phyloP scores from a whole-genome alignment of 1,140 invertebrate species.

The Musca vetustissima region DNA sequence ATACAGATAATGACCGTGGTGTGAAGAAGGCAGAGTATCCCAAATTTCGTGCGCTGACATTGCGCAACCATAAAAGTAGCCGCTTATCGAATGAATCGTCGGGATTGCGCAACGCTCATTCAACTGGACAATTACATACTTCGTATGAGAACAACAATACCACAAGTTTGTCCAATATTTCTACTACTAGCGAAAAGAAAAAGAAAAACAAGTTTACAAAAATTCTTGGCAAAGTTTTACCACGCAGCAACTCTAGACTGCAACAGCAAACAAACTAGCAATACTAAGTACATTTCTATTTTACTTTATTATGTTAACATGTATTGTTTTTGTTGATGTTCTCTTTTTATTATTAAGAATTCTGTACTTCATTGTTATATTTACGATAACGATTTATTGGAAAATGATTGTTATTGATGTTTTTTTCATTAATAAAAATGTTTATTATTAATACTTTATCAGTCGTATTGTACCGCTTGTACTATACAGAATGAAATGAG shows the following conservation, averaged over 20 bases:
- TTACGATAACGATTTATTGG: no score
- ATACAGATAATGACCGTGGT: slow-evolving; percentile 15
- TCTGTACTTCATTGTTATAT: no score
- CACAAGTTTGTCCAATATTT: slow-evolving; percentile 45
- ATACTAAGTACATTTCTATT: no score
- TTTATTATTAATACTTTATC: no score
- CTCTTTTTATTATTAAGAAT: no score
- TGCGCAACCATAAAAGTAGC: slow-evolving; percentile 9
- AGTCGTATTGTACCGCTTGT: no score
- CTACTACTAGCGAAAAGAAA: slow-evolving; percentile 36
- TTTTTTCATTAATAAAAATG: no score
- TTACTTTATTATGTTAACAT: no score
- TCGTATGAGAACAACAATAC: slow-evolving; percentile 15
- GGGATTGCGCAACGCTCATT: slow-evolving; percentile 22
- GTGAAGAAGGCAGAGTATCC: slow-evolving; percentile 12
- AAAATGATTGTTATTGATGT: neutral
- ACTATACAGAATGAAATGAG: no score
- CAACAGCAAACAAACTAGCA: slow-evolving; percentile 26
- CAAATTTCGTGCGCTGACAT: slow-evolving; percentile 18
- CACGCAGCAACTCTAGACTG: slow-evolving; percentile 43
- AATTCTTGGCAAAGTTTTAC: slow-evolving; percentile 43
- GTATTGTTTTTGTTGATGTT: no score
- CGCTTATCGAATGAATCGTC: slow-evolving; percentile 1
- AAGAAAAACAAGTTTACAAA: slow-evolving; percentile 48
- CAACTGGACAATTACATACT: slow-evolving; percentile 27